Conservation (phyloP, 2,797 vertebrate genomes). For the Arrhamphus sclerolepis region DNA sequence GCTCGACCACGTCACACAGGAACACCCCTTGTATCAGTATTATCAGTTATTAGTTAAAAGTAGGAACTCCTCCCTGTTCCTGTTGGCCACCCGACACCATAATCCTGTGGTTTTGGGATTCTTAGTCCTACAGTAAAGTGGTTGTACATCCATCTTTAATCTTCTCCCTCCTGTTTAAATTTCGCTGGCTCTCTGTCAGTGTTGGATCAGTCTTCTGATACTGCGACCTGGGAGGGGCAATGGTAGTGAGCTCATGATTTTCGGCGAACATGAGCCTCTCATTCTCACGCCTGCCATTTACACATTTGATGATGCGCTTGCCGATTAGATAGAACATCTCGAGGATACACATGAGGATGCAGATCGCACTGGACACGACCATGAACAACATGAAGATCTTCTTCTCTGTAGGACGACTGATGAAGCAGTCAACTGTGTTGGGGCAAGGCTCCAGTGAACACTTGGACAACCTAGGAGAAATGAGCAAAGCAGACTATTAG, state of each 20-base stretch:
- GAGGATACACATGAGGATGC: conserved; percentile 86
- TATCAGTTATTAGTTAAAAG: neutral
- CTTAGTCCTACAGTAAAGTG: conserved; percentile 56
- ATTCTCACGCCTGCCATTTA: conserved; percentile 30
- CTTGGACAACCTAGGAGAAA: conserved; percentile 73
- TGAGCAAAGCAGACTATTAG: neutral
- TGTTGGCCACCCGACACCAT: neutral
- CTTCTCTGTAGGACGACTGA: conserved; percentile 91
- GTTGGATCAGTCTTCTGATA: conserved; percentile 53
- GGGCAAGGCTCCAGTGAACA: conserved; percentile 87
- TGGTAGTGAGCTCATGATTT: conserved; percentile 45
- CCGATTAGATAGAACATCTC: conserved; percentile 87
- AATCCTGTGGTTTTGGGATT: conserved; percentile 16
- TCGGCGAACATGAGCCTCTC: conserved; percentile 51
- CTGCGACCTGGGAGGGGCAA: conserved; percentile 44
- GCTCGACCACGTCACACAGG: neutral
- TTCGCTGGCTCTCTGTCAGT: conserved; percentile 37
- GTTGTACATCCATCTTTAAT: neutral
- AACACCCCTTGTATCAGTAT: neutral
- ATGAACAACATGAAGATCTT: conserved; percentile 93
- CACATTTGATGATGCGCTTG: conserved; percentile 77
- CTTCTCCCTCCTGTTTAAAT: conserved; percentile 46
- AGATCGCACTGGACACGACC: conserved; percentile 84
- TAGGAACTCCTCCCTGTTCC: neutral
- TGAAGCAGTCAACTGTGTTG: conserved; percentile 90